These are phyloP conservation scores for Sciaenops ocellatus DNA, from an alignment of 2,797 vertebrate genomes.

Conservation along the genomic window DNA sequence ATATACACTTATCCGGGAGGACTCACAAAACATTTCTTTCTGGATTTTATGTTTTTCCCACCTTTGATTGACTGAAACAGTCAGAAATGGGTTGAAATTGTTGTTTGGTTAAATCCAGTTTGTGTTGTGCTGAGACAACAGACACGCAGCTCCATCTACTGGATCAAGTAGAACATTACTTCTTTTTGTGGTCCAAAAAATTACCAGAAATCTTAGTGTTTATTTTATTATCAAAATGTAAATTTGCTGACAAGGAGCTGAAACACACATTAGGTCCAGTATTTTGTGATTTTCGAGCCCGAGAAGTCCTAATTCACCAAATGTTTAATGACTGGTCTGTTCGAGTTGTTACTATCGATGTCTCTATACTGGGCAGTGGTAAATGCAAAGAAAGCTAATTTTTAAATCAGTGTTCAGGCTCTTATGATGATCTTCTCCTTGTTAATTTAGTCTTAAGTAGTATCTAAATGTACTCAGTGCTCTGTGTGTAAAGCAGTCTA, in stretches of 20 bases:
- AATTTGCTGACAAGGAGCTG: neutral
- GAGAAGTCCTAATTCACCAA: neutral
- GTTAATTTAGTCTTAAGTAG: too few species aligned
- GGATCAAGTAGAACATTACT: neutral
- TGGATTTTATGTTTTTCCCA: neutral
- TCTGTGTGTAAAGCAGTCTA: neutral
- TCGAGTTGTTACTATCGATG: neutral
- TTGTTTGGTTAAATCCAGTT: neutral
- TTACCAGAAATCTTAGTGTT: neutral
- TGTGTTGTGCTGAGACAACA: neutral
- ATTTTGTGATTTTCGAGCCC: neutral
- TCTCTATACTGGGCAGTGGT: neutral
- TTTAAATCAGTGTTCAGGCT: too few species aligned
- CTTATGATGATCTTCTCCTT: too few species aligned
- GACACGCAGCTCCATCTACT: slow-evolving; percentile 23
- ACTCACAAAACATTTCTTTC: too few species aligned
- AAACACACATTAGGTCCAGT: neutral
- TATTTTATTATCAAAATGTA: neutral
- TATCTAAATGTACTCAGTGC: neutral
- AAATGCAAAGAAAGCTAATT: too few species aligned
- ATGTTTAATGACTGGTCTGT: neutral
- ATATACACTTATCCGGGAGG: neutral
- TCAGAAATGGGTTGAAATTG: neutral
- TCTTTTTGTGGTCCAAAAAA: neutral
- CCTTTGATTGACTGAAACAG: neutral